Evolutionary conservation across 2,797 vertebrate genomes (phyloP).

Genomic region (Lophius americanus): DNA sequence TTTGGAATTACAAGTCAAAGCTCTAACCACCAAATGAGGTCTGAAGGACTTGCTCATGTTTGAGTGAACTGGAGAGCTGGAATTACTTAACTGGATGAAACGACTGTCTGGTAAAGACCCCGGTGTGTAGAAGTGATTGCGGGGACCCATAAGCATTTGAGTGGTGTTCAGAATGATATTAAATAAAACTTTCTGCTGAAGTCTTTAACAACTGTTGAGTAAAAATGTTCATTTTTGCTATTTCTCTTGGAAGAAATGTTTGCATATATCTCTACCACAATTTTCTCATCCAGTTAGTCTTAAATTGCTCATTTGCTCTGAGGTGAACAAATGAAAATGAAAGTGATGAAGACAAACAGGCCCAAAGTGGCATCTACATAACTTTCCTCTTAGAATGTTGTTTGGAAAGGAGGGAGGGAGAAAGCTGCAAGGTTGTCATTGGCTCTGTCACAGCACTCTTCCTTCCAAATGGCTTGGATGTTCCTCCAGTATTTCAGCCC

Average conservation of each 20-base stretch:
- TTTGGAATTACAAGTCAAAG: conserved; percentile 67
- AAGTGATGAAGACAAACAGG: conserved; percentile 36
- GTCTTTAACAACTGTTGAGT: conserved; percentile 53
- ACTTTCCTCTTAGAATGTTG: background rate
- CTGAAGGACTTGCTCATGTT: conserved; percentile 66
- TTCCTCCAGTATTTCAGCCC: conserved; percentile 61
- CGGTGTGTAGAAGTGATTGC: conserved; percentile 75
- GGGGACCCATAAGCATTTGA: conserved; percentile 66
- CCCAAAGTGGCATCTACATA: conserved; percentile 28
- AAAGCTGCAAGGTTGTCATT: conserved; percentile 64
- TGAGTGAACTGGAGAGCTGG: conserved; percentile 39
- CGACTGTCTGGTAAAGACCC: conserved; percentile 74
- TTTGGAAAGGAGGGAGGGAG: conserved; percentile 38
- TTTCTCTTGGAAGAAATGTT: conserved; percentile 29
- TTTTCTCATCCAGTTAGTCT: conserved; percentile 13
- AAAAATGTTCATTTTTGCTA: conserved; percentile 12
- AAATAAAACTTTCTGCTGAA: conserved; percentile 54
- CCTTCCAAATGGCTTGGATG: conserved; percentile 49
- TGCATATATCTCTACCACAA: conserved; percentile 16
- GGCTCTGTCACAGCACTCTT: conserved; percentile 45
- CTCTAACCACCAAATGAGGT: conserved; percentile 57
- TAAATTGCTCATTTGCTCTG: conserved; percentile 28
- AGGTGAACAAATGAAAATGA: conserved; percentile 27
- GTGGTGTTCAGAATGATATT: conserved; percentile 53
- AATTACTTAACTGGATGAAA: conserved; percentile 71